phyloP scores from a whole-genome alignment of 2,888 invertebrate genomes.

The Hipparchia sbordonii region DNA sequence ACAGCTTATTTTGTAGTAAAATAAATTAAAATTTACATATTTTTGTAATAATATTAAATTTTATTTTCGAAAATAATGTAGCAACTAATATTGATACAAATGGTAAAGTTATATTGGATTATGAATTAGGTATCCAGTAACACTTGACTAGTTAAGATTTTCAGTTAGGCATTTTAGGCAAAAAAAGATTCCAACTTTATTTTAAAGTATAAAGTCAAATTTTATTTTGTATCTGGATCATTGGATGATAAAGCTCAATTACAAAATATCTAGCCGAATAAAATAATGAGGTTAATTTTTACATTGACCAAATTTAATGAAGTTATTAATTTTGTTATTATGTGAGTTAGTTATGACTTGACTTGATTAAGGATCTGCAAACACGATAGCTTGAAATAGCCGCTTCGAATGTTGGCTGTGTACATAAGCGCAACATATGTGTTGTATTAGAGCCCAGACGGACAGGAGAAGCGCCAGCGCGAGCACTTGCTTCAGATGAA shows the following conservation, averaged over 20 bases:
- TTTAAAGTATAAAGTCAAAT: too few species aligned
- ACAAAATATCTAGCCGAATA: too few species aligned
- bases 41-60: too few species aligned
- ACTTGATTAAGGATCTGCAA: slow-evolving; percentile 45
- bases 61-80: not conserved
- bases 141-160: not conserved
- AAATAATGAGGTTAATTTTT: too few species aligned
- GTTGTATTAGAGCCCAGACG: slow-evolving; percentile 86
- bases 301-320: not conserved
- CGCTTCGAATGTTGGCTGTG: slow-evolving; percentile 79
- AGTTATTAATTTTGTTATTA: not conserved
- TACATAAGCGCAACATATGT: slow-evolving; percentile 65
- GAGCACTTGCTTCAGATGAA: slow-evolving; percentile 95
- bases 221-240: too few species aligned
- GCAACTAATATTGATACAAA: not conserved
- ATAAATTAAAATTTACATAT: too few species aligned
- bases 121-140: not conserved
- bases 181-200: too few species aligned
- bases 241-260: too few species aligned
- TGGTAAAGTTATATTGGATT: not conserved
- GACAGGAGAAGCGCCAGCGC: slow-evolving; percentile 93
- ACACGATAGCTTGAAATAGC: slow-evolving; percentile 56
- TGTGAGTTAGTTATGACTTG: not conserved
- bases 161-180: too few species aligned
- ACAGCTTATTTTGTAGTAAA: not conserved